phyloP scores from a whole-genome alignment of 30 jellyfish, hydroid and myxozoan species.

The Aurelia sp. region DNA sequence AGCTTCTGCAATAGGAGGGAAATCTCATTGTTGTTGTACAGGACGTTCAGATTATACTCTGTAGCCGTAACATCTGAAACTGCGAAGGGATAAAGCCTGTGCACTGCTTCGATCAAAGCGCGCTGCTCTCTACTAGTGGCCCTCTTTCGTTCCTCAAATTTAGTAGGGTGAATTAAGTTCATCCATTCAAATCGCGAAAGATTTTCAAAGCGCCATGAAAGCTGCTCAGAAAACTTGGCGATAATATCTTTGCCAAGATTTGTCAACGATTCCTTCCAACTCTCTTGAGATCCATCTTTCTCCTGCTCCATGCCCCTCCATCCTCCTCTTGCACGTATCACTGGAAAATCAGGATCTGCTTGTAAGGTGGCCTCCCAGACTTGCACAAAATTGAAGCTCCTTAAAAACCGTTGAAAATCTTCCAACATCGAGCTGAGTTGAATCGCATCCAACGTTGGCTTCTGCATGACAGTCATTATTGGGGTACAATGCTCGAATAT shows the following conservation, averaged over 20 bases:
- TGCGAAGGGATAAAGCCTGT: slow-evolving; percentile 38
- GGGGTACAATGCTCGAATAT: no score
- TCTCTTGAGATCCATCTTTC: slow-evolving; percentile 37
- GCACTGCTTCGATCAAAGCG: slow-evolving; percentile 29
- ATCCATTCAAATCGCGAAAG: slow-evolving; percentile 42
- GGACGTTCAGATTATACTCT: slow-evolving; percentile 28
- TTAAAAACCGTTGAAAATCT: slow-evolving; percentile 19
- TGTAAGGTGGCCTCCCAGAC: slow-evolving; percentile 53
- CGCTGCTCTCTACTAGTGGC: slow-evolving; percentile 36
- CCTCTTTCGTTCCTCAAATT: slow-evolving; percentile 9
- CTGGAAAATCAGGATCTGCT: slow-evolving; percentile 54
- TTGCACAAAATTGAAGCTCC: slow-evolving; percentile 2
- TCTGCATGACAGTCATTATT: slow-evolving; percentile 29
- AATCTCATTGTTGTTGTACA: slow-evolving; percentile 7
- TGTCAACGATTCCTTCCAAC: slow-evolving; percentile 23
- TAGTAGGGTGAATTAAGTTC: slow-evolving; percentile 49
- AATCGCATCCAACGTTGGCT: slow-evolving; percentile 45
- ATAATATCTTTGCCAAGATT: slow-evolving; percentile 4
- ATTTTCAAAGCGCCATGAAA: slow-evolving; percentile 56
- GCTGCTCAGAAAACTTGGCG: slow-evolving; percentile 33
- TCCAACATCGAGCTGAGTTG: slow-evolving; percentile 25
- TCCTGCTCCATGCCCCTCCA: slow-evolving; percentile 62
- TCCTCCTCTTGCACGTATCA: slow-evolving; percentile 57
- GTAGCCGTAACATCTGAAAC: slow-evolving; percentile 16
- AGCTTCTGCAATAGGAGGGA: slow-evolving; percentile 20